These are phyloP conservation scores for Sorex maritimensis DNA, from an alignment of 2,797 vertebrate genomes.

Conservation along the genomic window DNA sequence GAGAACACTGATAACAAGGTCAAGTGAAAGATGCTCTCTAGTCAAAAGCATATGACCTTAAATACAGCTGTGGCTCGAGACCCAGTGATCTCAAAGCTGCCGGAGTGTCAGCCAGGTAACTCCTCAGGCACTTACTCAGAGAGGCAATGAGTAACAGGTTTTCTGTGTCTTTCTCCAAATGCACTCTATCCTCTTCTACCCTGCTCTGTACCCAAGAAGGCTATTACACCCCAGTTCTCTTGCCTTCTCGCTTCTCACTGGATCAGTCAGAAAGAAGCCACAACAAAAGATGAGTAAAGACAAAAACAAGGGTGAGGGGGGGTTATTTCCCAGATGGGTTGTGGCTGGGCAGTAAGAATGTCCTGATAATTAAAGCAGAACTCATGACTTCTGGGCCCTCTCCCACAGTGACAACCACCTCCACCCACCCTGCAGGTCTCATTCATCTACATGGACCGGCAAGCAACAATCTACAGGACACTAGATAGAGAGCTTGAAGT, in stretches of 20 bases:
- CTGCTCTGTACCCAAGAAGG: background rate
- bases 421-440: background rate
- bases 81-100: background rate
- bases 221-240: background rate
- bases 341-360: background rate
- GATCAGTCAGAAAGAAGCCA: background rate
- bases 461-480: background rate
- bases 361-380: background rate
- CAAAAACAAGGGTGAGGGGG: background rate
- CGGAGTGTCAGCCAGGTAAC: background rate
- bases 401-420: background rate
- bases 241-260: background rate
- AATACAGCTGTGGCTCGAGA: conserved; percentile 32
- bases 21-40: background rate
- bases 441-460: background rate
- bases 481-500: background rate
- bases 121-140: background rate
- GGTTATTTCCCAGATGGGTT: background rate
- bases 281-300: background rate
- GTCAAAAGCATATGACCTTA: conserved; percentile 32
- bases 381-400: background rate
- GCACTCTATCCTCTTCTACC: background rate
- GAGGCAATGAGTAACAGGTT: background rate
- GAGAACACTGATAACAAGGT: conserved; percentile 50
- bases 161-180: background rate